Evolutionary conservation across 2,797 vertebrate species (phyloP).

Genomic region (Amazonetta brasiliensis): DNA sequence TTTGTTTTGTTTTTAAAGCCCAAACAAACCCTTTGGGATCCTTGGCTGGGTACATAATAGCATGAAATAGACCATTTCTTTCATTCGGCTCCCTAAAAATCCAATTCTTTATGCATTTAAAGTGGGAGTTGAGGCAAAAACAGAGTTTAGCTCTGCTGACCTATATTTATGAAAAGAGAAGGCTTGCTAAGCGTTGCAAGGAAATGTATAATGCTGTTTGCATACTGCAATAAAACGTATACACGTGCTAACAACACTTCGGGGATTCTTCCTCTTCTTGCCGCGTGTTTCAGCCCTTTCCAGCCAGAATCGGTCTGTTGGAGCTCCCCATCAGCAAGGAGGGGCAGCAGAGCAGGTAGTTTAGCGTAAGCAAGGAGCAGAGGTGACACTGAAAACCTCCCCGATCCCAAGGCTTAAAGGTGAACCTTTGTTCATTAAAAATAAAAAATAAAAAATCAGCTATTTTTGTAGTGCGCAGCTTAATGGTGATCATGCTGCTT

Average conservation of each 20-base stretch:
- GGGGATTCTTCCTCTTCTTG: neutral
- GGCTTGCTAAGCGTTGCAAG: slow-evolving; percentile 12
- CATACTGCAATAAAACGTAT: neutral
- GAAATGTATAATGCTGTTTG: neutral
- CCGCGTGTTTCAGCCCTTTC: neutral
- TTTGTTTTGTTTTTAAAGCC: slow-evolving; percentile 65
- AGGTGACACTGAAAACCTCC: neutral
- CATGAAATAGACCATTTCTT: slow-evolving; percentile 65
- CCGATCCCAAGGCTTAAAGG: neutral
- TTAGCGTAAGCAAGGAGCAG: neutral
- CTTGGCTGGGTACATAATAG: slow-evolving; percentile 56
- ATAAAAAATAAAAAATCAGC: neutral
- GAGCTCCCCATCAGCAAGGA: neutral
- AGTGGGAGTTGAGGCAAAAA: slow-evolving; percentile 51
- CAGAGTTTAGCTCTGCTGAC: slow-evolving; percentile 63
- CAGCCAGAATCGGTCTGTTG: neutral
- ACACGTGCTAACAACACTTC: neutral
- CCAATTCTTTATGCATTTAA: slow-evolving; percentile 67
- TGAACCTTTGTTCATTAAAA: neutral
- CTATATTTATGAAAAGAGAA: slow-evolving; percentile 62
- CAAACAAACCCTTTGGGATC: slow-evolving; percentile 61
- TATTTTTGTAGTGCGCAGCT: neutral
- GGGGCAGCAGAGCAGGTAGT: neutral
- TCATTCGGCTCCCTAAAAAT: slow-evolving; percentile 62
- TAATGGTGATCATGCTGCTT: slow-evolving; percentile 9